A percentile compares a stretch with the other conserved stretches of the same genome.
These are phyloP conservation scores for Eilema sororculum DNA, from an alignment of 2,888 invertebrate genomes.

Conservation along the genomic window DNA sequence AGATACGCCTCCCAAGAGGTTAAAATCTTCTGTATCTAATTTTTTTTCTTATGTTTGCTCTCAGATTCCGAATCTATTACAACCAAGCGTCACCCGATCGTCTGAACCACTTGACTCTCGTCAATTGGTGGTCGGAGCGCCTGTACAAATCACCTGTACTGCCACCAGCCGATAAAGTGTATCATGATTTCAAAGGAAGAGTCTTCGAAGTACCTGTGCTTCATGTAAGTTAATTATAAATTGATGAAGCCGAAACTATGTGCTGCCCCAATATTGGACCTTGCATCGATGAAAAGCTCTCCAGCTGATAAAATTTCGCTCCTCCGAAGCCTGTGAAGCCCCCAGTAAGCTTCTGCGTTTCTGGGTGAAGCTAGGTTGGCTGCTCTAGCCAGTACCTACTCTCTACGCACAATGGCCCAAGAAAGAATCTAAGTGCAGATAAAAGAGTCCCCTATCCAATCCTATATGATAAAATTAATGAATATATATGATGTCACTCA, in stretches of 20 bases:
- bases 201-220: constrained; percentile 90
- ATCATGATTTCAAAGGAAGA: constrained; percentile 89
- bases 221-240: constrained; percentile 84
- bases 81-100: constrained; percentile 89
- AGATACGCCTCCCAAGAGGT: neutral
- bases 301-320: too few species aligned
- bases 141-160: constrained; percentile 90
- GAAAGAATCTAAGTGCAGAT: too few species aligned
- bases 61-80: constrained; percentile 90
- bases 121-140: constrained; percentile 92
- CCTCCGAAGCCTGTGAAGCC: too few species aligned
- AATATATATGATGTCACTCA: too few species aligned
- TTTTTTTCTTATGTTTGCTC: neutral
- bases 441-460: too few species aligned
- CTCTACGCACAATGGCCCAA: too few species aligned
- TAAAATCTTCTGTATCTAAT: neutral
- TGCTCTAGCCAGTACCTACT: too few species aligned
- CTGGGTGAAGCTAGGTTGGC: too few species aligned
- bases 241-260: too few species aligned
- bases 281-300: neutral
- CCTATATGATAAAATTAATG: too few species aligned
- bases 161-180: constrained; percentile 88
- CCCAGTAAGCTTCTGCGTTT: too few species aligned
- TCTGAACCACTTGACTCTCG: constrained; percentile 86
- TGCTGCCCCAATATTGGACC: too few species aligned